Conservation (phyloP, 2,113 vertebrate genomes). For the Seriola quinqueradiata region DNA sequence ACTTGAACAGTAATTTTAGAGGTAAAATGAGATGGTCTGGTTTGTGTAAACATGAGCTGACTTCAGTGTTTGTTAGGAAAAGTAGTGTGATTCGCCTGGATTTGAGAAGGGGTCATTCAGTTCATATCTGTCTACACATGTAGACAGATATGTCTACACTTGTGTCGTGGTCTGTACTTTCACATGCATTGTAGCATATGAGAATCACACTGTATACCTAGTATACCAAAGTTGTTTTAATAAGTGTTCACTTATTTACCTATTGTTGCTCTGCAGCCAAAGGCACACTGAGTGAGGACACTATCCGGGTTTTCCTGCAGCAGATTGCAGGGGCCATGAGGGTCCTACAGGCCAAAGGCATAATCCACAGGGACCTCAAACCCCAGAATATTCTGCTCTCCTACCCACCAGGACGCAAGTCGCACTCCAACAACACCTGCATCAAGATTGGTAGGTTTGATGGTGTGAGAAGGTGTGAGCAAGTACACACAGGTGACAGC, state of each 20-base stretch:
- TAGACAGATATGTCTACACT: neutral
- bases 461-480: neutral
- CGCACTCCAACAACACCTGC: conserved; percentile 94
- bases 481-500: neutral
- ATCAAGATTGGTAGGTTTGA: conserved; percentile 94
- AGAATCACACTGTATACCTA: neutral
- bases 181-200: neutral
- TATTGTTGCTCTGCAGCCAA: conserved; percentile 86
- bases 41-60: neutral
- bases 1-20: conserved; percentile 14
- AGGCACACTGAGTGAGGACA: conserved; percentile 97
- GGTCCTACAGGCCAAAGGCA: conserved; percentile 94
- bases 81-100: neutral
- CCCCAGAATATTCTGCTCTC: conserved; percentile 98
- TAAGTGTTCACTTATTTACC: neutral
- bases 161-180: neutral
- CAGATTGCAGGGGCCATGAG: conserved; percentile 98
- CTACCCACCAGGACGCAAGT: conserved; percentile 90
- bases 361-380: conserved; percentile 98
- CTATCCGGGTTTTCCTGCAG: conserved; percentile 97
- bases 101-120: neutral
- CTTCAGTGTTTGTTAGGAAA: neutral
- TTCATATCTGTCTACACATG: neutral
- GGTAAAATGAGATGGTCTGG: neutral
- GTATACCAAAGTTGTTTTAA: neutral